Evolutionary conservation across 1,140 invertebrate genomes (phyloP).

Genomic region (Heliconius nattereri): DNA sequence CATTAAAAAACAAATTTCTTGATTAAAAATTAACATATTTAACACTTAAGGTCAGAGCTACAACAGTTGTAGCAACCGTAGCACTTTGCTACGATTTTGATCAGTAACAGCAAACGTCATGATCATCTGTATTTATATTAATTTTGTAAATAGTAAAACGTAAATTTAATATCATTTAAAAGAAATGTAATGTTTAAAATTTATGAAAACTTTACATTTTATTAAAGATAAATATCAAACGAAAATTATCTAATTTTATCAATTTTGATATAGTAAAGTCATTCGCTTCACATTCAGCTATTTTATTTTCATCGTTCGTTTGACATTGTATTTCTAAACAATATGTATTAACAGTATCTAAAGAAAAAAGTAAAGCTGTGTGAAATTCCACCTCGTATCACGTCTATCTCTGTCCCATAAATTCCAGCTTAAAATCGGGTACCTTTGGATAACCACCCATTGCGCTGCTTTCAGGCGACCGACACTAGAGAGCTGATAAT

Average conservation of each 20-base stretch:
- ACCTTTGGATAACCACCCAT: slow-evolving; percentile 70
- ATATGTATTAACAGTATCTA: slow-evolving; percentile 25
- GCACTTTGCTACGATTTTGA: slow-evolving; percentile 50
- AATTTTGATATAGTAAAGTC: neutral
- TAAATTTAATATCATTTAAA: neutral
- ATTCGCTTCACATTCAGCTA: neutral
- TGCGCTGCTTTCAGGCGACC: slow-evolving; percentile 67
- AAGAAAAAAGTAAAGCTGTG: slow-evolving; percentile 43
- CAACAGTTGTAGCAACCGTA: slow-evolving; percentile 48
- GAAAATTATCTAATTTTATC: neutral
- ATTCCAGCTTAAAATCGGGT: slow-evolving; percentile 64
- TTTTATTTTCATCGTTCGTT: slow-evolving; percentile 5
- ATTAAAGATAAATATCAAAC: neutral
- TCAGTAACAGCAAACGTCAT: neutral
- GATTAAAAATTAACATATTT: neutral
- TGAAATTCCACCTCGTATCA: slow-evolving; percentile 63
- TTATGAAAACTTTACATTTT: neutral
- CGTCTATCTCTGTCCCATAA: slow-evolving; percentile 66
- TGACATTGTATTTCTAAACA: slow-evolving; percentile 25
- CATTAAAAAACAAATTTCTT: neutral
- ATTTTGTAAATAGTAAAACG: neutral
- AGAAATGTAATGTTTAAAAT: neutral
- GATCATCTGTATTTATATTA: neutral
- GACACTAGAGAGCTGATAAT: slow-evolving; percentile 68
- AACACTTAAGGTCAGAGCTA: slow-evolving; percentile 32